These are phyloP conservation scores for Caenorhabditis sp. DNA, from an alignment of 2,888 invertebrate species.

Conservation along the genomic window DNA sequence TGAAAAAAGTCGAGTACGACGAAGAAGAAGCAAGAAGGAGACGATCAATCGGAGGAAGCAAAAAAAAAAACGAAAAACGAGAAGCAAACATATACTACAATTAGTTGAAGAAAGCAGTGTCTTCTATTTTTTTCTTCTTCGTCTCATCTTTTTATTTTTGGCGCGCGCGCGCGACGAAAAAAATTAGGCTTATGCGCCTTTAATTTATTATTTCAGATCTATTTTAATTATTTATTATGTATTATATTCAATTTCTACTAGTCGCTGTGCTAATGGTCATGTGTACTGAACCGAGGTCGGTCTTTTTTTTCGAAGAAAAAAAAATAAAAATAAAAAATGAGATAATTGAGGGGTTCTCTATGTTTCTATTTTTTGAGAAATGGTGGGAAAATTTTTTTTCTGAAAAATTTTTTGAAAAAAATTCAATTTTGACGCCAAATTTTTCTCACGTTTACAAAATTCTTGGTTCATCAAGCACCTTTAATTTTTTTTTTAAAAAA, in stretches of 20 bases:
- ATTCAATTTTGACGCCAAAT: no score
- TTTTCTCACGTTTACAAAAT: no score
- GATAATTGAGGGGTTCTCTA: neutral
- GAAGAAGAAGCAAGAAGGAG: conserved; percentile 21
- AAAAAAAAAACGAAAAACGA: conserved; percentile 12
- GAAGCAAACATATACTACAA: conserved; percentile 4
- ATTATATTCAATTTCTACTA: conserved; percentile 33
- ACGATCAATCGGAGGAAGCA: conserved; percentile 17
- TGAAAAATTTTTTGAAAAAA: no score
- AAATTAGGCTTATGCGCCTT: neutral
- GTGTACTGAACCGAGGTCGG: conserved; percentile 17
- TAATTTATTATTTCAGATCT: neutral
- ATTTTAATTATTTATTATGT: conserved; percentile 15
- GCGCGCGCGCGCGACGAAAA: neutral
- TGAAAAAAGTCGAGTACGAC: conserved; percentile 8
- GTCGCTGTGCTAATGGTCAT: conserved; percentile 33
- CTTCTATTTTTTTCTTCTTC: neutral
- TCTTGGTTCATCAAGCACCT: no score
- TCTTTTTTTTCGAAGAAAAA: neutral
- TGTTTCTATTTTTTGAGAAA: neutral
- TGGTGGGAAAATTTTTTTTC: neutral
- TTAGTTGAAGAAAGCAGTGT: neutral
- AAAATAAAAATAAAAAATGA: neutral
- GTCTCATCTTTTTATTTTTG: neutral
- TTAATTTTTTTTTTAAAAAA: no score